Evolutionary conservation across 2,113 vertebrate species (phyloP).

Genomic region (Epinephelus fuscoguttatus): DNA sequence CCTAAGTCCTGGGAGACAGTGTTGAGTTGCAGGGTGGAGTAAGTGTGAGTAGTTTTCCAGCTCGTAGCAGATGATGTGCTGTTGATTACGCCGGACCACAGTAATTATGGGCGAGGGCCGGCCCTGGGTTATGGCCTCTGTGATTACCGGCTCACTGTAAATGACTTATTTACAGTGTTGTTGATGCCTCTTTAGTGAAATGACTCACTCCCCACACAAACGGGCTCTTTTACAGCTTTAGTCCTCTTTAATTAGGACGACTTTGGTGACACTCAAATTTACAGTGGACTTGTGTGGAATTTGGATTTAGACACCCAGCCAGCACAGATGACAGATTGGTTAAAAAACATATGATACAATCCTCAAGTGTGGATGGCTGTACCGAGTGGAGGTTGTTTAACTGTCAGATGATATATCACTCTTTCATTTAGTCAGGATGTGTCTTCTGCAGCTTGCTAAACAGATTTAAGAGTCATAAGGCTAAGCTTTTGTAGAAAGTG

Average conservation of each 20-base stretch:
- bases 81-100: constrained; percentile 76
- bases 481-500: constrained; percentile 2
- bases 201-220: constrained; percentile 72
- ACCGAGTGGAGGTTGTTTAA: constrained; percentile 16
- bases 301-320: constrained; percentile 56
- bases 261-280: constrained; percentile 78
- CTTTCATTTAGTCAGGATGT: constrained; percentile 14
- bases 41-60: constrained; percentile 77
- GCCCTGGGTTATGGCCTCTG: constrained; percentile 73
- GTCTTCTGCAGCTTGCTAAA: constrained; percentile 29
- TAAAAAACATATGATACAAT: constrained; percentile 41
- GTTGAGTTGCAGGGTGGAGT: constrained; percentile 65
- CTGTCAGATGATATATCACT: neutral
- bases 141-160: constrained; percentile 79
- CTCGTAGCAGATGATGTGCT: constrained; percentile 78
- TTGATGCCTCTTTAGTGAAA: constrained; percentile 78
- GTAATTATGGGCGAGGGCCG: constrained; percentile 76
- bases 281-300: constrained; percentile 59
- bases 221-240: constrained; percentile 65
- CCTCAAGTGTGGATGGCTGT: constrained; percentile 3
- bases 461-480: constrained; percentile 6
- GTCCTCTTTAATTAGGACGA: constrained; percentile 80
- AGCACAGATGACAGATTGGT: constrained; percentile 53
- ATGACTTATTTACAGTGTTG: constrained; percentile 81
- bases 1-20: constrained; percentile 34